A percentile compares a stretch with the other conserved stretches of the same genome.
Conservation (phyloP, 2,113 vertebrate species). For the Heterotilapia buettikoferi region DNA sequence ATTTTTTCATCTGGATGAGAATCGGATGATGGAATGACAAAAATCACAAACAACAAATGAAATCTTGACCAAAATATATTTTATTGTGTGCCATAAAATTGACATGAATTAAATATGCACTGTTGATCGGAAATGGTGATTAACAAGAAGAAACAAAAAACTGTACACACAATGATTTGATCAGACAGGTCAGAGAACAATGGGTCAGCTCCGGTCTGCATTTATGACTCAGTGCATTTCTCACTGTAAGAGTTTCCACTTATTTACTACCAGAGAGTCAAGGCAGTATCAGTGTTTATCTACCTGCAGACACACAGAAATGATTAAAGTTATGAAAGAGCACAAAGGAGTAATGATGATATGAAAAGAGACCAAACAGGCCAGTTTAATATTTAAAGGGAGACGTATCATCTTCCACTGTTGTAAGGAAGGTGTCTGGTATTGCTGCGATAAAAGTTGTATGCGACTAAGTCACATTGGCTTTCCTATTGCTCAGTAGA, state of each 20-base stretch:
- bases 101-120: background rate
- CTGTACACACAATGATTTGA: background rate
- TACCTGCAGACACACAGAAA: background rate
- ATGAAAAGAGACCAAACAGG: background rate
- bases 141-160: background rate
- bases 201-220: background rate
- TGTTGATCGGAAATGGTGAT: background rate
- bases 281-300: background rate
- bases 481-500: background rate
- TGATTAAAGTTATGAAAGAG: background rate
- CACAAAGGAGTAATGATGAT: background rate
- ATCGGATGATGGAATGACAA: background rate
- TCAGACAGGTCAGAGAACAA: background rate
- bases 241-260: background rate
- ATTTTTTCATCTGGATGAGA: background rate
- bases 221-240: background rate
- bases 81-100: background rate
- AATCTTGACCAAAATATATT: conserved; percentile 32
- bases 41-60: background rate
- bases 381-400: background rate
- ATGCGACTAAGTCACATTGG: background rate
- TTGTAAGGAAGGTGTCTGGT: background rate
- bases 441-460: background rate
- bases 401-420: background rate
- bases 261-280: background rate